A percentile compares a stretch with the other conserved stretches of the same genome.
phyloP scores from a whole-genome alignment of 2,113 vertebrate genomes.

The Oncorhynchus masou region DNA sequence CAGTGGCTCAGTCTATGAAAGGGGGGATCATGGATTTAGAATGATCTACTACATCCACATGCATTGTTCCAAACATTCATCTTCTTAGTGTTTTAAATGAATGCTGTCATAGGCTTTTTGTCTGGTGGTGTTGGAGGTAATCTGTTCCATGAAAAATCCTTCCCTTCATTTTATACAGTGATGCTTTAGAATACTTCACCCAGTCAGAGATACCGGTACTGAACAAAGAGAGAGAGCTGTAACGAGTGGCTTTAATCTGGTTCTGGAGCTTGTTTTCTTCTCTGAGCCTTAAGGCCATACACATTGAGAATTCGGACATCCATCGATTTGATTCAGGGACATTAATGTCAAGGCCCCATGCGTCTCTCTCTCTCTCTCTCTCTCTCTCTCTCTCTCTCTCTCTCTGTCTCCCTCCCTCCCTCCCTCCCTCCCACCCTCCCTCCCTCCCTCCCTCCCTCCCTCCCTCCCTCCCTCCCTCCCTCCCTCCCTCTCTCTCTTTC shows the following conservation, averaged over 20 bases:
- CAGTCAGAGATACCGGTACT: not conserved
- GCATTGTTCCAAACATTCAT: conserved; percentile 71
- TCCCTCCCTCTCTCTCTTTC: not conserved
- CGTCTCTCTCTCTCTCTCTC: not conserved
- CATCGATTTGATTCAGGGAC: conserved; percentile 79
- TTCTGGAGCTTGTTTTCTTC: conserved; percentile 67
- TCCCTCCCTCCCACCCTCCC: not conserved
- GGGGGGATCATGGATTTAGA: conserved; percentile 55
- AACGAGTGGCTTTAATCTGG: conserved; percentile 75
- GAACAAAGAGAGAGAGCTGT: conserved; percentile 25
- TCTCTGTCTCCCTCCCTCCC: not conserved
- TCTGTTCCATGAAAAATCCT: conserved; percentile 41
- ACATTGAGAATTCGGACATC: conserved; percentile 69
- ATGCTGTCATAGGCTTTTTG: conserved; percentile 61
- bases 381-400: not conserved
- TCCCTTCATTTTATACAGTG: conserved; percentile 43
- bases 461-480: not conserved
- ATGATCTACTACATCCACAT: conserved; percentile 57
- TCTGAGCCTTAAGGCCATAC: conserved; percentile 68
- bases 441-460: not conserved
- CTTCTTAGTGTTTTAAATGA: conserved; percentile 63
- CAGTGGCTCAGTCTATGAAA: conserved; percentile 58
- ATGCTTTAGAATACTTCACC: not conserved
- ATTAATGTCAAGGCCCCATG: conserved; percentile 71
- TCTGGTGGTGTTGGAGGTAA: conserved; percentile 57